Percentiles rank a stretch among this genome's conserved stretches.
These are phyloP conservation scores for Antigone vipio DNA, from an alignment of 2,113 vertebrate genomes.

Conservation along the genomic window DNA sequence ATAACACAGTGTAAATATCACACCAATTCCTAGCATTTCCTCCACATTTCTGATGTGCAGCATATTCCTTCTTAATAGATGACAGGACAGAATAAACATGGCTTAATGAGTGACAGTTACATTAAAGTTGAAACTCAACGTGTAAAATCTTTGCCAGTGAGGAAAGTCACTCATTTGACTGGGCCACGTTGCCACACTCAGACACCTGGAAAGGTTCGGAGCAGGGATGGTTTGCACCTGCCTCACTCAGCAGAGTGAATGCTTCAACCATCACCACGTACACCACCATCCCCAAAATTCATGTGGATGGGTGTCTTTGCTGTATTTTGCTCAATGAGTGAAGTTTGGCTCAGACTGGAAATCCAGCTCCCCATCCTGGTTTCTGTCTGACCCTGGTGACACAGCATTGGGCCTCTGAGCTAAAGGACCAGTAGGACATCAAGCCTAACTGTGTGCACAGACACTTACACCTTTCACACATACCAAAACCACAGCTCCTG, in stretches of 20 bases:
- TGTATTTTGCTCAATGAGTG: rapidly evolving
- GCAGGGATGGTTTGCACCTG: background rate
- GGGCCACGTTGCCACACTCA: rapidly evolving
- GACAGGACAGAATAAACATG: background rate
- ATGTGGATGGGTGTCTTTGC: background rate
- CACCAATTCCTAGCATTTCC: background rate
- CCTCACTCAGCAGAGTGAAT: background rate
- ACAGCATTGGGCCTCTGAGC: background rate
- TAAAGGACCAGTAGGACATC: background rate
- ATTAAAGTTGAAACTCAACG: background rate
- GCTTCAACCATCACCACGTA: background rate
- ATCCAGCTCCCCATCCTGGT: background rate
- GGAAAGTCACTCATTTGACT: background rate
- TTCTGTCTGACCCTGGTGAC: background rate
- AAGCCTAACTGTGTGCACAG: background rate
- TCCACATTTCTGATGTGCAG: background rate
- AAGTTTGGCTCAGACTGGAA: background rate
- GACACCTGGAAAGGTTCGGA: background rate
- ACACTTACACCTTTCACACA: background rate
- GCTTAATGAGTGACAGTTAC: background rate
- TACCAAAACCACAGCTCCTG: background rate
- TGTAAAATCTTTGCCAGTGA: background rate
- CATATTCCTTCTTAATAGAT: background rate
- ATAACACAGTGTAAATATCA: background rate
- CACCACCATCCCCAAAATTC: background rate